Conservation (phyloP, 2,888 invertebrate genomes). For the Euproctis similis region DNA sequence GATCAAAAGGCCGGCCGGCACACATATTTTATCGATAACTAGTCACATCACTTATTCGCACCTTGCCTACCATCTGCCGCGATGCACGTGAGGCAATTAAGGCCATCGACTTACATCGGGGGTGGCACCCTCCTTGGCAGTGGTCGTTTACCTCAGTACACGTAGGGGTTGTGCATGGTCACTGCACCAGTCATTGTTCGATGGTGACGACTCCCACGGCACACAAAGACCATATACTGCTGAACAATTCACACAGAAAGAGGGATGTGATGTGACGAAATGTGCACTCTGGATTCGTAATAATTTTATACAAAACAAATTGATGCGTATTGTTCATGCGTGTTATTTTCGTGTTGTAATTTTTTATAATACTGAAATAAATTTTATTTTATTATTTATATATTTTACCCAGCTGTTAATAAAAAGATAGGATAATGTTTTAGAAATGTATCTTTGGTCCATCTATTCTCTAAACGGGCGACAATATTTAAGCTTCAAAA, state of each 20-base stretch:
- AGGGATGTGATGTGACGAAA: constrained; percentile 4
- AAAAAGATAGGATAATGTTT: no score
- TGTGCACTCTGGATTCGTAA: neutral
- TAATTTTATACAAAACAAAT: neutral
- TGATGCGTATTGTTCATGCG: no score
- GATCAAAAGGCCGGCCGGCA: constrained; percentile 21
- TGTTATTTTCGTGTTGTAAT: no score
- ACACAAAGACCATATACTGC: constrained; percentile 21
- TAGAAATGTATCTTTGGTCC: no score
- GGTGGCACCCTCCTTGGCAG: constrained; percentile 64
- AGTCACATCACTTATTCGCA: constrained; percentile 62
- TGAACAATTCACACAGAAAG: no score
- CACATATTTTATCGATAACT: constrained; percentile 51
- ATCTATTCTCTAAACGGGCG: no score
- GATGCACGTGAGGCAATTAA: constrained; percentile 70
- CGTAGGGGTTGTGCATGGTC: constrained; percentile 60
- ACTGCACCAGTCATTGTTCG: constrained; percentile 43
- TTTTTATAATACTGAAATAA: no score
- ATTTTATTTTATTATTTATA: no score
- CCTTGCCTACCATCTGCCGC: constrained; percentile 72
- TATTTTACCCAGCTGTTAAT: no score
- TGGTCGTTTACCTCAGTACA: constrained; percentile 65
- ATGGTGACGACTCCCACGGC: constrained; percentile 35
- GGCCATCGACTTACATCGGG: constrained; percentile 45
- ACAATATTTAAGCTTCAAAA: no score